Evolutionary conservation across 2,888 invertebrate species (phyloP).

Genomic region (Papilio elwesi): DNA sequence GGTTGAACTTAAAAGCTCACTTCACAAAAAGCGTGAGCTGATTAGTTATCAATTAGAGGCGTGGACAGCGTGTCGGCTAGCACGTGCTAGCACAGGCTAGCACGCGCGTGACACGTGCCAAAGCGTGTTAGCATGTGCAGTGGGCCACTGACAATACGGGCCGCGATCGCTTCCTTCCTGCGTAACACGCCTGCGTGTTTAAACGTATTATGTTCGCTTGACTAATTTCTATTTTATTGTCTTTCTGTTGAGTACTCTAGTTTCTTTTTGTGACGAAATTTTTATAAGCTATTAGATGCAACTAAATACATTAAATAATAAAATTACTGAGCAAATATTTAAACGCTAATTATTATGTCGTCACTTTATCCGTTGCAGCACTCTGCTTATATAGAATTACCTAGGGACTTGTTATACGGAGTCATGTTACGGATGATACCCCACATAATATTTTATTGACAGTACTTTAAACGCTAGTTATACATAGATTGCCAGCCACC

Average conservation of each 20-base stretch:
- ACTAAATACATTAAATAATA: too few species aligned
- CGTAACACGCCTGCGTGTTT: conserved; percentile 58
- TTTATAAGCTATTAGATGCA: background rate
- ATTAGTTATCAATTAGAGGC: conserved; percentile 58
- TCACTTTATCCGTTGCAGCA: background rate
- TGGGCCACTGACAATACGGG: conserved; percentile 43
- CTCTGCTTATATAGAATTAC: background rate
- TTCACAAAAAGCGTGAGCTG: conserved; percentile 47
- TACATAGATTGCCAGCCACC: background rate
- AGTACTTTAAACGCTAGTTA: background rate
- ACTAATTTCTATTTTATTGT: conserved; percentile 43
- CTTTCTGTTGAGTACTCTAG: background rate
- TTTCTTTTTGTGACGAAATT: background rate
- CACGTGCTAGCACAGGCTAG: conserved; percentile 41
- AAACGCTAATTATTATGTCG: too few species aligned
- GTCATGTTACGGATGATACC: background rate
- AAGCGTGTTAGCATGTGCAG: conserved; percentile 44
- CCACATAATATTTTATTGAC: conserved; percentile 2
- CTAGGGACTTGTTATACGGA: conserved; percentile 16
- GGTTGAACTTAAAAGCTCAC: conserved; percentile 1
- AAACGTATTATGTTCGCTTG: conserved; percentile 58
- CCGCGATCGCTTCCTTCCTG: conserved; percentile 59
- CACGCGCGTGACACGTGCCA: conserved; percentile 41
- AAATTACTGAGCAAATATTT: too few species aligned
- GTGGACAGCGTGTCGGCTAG: conserved; percentile 34